Base-by-base conservation (phyloP, 2,113 vertebrate species). In the Siphamia tubifer region DNA sequence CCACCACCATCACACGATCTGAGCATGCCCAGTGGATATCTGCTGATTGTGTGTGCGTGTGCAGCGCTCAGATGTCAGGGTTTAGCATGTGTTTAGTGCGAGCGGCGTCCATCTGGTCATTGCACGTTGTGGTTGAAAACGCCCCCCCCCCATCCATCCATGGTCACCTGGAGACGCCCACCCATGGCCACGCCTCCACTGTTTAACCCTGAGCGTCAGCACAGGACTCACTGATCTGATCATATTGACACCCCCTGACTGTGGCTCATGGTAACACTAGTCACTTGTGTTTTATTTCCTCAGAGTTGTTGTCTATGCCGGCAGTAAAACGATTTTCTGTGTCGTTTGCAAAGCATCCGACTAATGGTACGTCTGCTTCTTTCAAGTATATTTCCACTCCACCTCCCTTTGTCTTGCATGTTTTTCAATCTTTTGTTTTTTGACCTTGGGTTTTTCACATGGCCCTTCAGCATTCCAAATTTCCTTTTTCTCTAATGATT, bases 311-410 rank as follows among this genome's bases (percentile, higher is more conserved):
- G 94, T 98, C 95, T 96, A 98, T 98, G 96, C 96, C 97, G 95
- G 96, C 97, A 94, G 95, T 99, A 96, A 99, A 99, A 94, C 94
- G 97, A 95, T 99, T 99, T 99, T 99, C 98, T 98, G 97, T 99
- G 95, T 99, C 96, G 90, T 98, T 98, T 99, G 98, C 98, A 98
- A 98, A 98, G 96, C 94, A 96, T 96, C 98, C 97, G 93, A 99
- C 98, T 98, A 99, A 99, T 96, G 96, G 98, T 99, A 99, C 94
- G 98, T 99, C 95, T 95, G 97, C 97, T 96, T 98, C 91, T 93
- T 93, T 93, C 91, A 93, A 91, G 92, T 93, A 91, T 92, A 90
- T 90, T 89, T 91, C 88, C 87, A 87, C 86, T 84, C 69, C 89
- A 88, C 87, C 83, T 88, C 75, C 91, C 91, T 82, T 83, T 95